phyloP scores from a whole-genome alignment of 2,797 vertebrate genomes.

The Dendrocincla tyrannina region DNA sequence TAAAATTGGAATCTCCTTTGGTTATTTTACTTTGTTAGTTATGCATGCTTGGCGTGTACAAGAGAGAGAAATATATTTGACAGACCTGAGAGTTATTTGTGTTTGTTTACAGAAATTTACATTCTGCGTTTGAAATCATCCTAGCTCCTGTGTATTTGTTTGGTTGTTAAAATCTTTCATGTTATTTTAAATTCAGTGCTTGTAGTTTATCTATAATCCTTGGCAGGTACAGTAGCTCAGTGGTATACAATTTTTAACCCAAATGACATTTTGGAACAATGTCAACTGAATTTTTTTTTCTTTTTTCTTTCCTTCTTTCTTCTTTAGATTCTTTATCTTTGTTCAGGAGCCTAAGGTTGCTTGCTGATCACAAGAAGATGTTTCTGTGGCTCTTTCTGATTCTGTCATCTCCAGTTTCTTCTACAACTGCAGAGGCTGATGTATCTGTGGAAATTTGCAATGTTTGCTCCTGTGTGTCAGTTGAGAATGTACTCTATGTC shows the following conservation, averaged over 20 bases:
- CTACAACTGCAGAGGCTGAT: constrained; percentile 86
- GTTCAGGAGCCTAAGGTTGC: constrained; percentile 79
- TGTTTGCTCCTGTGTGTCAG: constrained; percentile 95
- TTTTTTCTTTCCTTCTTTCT: constrained; percentile 73
- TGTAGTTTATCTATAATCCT: constrained; percentile 32
- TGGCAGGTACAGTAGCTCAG: constrained; percentile 44
- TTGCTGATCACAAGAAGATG: constrained; percentile 96
- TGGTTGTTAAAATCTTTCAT: constrained; percentile 19
- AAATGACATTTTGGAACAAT: constrained; percentile 25
- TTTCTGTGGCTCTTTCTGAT: constrained; percentile 95
- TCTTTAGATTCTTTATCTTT: constrained; percentile 80
- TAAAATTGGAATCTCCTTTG: constrained; percentile 43
- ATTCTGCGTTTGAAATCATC: not conserved
- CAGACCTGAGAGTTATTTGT: constrained; percentile 22
- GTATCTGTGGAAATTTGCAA: constrained; percentile 94
- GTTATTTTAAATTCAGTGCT: constrained; percentile 25
- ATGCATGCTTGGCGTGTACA: constrained; percentile 11
- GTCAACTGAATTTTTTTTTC: constrained; percentile 65
- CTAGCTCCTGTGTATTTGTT: not conserved
- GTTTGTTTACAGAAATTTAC: constrained; percentile 34
- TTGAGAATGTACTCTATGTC: constrained; percentile 98
- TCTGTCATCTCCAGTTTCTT: constrained; percentile 85
- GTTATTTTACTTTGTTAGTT: constrained; percentile 44
- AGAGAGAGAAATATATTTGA: constrained; percentile 7
- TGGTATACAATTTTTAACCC: constrained; percentile 48